phyloP scores from a whole-genome alignment of 2,888 invertebrate species.

The Salpingus planirostris region DNA sequence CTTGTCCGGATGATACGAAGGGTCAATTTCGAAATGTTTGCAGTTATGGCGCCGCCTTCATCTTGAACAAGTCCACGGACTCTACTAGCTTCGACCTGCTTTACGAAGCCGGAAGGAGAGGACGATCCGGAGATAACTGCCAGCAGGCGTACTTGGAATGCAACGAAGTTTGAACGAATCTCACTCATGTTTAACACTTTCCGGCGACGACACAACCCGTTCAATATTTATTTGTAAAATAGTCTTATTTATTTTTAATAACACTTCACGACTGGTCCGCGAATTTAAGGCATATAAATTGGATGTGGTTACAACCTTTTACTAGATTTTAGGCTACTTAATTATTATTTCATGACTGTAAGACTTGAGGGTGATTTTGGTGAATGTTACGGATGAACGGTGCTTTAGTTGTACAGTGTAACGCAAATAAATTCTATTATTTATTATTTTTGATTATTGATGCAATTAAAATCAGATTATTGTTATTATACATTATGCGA shows the following conservation, averaged over 20 bases:
- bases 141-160: slow-evolving; percentile 77
- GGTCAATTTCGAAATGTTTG: slow-evolving; percentile 17
- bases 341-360: no score
- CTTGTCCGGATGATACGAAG: neutral
- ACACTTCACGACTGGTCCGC: slow-evolving; percentile 11
- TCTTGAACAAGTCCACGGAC: slow-evolving; percentile 65
- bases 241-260: slow-evolving; percentile 3
- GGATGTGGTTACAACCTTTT: slow-evolving; percentile 10
- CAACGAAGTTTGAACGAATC: slow-evolving; percentile 65
- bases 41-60: slow-evolving; percentile 80
- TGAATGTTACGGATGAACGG: slow-evolving; percentile 6
- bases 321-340: slow-evolving; percentile 2
- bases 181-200: no score
- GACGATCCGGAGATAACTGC: slow-evolving; percentile 80
- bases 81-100: slow-evolving; percentile 67
- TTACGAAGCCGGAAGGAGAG: slow-evolving; percentile 79
- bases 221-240: no score
- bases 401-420: slow-evolving; percentile 11
- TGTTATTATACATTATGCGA: no score
- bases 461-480: no score
- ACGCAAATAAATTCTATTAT: no score
- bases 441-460: no score
- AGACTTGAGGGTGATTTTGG: slow-evolving; percentile 4
- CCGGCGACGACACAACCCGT: no score
- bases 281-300: slow-evolving; percentile 5